Base-by-base conservation (phyloP, 35 echinoderm and acorn worm genomes). In the Apostichopus californicus region DNA sequence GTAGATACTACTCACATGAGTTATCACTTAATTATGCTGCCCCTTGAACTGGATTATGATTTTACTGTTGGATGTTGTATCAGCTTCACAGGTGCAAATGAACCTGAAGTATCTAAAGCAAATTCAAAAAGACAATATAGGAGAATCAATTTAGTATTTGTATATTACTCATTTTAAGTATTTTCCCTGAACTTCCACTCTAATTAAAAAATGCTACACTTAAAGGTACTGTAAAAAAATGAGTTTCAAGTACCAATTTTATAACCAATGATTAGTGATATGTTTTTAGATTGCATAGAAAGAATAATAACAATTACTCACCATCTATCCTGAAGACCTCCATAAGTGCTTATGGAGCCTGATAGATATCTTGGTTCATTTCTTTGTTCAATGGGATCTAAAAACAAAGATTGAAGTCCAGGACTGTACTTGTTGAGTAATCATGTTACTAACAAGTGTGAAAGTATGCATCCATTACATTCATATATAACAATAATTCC, bases 331-430 rank as follows among this genome's bases (percentile, higher is more conserved):
- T 6, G 14, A 90, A 66, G 1, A 95, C 18, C 53, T 73, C 94
- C 73, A 77, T 92, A 5, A 95, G 7, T 8, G 81, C 94, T 17
- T 92, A 81, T 46, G 34, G 34, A 46, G 34, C 34, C 34, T 46
- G 34, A 46, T 10, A 90, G 94, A 88, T 88, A 57, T 95, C 13
- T 52, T 2, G 58, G 56, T 92, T 95, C 6, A 54, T 95, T 34
- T 91, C 68, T 77, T 92, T 79, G 15, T 46, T 46, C 26, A 46
- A 46, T 46, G 34, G 34, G 34, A 46, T 46, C 34, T 46, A 46
- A 2, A 46, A 46, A 46, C 34, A 46, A 46, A 46, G 34, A 46
- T 46, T 46, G 34, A 46, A 46, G 34, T 46, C 34, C 2, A 46
- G 34, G 34, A 46, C 34, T 46, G 34, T 46, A 46, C 34, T 46